Conservation (phyloP, 2,888 invertebrate genomes). For the Pocota personata region DNA sequence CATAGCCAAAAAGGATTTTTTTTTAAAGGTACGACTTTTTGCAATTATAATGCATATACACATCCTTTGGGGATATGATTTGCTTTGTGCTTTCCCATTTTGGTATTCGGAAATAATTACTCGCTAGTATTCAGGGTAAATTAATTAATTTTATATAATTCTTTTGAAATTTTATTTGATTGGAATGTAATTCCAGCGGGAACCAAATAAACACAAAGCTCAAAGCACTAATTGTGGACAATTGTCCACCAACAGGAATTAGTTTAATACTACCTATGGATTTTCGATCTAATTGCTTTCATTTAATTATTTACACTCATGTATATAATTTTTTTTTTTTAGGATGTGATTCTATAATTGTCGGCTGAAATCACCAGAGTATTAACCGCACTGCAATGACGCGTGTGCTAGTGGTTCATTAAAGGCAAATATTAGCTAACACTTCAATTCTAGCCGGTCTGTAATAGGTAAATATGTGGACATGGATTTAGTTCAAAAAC, state of each 20-base stretch:
- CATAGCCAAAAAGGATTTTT: neutral
- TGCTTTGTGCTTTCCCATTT: neutral
- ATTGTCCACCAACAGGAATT: slow-evolving; percentile 45
- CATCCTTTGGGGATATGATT: slow-evolving; percentile 17
- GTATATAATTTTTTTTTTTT: neutral
- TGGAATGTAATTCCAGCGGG: neutral
- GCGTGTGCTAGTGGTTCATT: neutral
- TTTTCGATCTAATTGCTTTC: slow-evolving; percentile 41
- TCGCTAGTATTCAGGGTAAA: slow-evolving; percentile 27
- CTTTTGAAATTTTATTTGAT: slow-evolving; percentile 33
- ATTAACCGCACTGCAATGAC: neutral
- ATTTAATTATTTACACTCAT: slow-evolving; percentile 42
- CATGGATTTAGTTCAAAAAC: neutral
- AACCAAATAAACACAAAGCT: slow-evolving; percentile 20
- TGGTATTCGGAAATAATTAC: slow-evolving; percentile 36
- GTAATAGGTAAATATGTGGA: neutral
- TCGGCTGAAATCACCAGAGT: neutral
- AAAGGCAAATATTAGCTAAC: neutral
- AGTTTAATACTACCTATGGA: slow-evolving; percentile 47
- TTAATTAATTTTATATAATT: slow-evolving; percentile 59
- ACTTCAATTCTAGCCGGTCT: neutral
- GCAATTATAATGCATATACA: neutral
- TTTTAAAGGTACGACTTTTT: neutral
- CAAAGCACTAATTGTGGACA: slow-evolving; percentile 59
- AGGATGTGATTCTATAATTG: too few relatives aligned